phyloP scores from a whole-genome alignment of 1,140 invertebrate genomes.

The Dolichoris vasculosae region DNA sequence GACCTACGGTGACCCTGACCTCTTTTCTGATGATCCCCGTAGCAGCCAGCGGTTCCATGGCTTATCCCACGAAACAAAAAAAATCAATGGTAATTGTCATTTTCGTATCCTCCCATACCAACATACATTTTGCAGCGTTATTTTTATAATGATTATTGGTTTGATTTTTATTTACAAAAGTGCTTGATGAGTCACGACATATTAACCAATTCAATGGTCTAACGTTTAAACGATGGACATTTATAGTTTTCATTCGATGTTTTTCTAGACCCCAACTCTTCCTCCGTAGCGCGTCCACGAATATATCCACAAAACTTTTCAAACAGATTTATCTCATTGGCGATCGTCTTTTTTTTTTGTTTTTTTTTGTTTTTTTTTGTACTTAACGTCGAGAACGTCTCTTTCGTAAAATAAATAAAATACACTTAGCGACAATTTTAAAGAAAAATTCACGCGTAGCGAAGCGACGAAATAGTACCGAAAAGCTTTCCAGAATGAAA shows the following conservation, averaged over 20 bases:
- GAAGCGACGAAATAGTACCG: too few species aligned
- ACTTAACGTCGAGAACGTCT: too few species aligned
- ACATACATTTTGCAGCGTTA: neutral
- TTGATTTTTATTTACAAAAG: neutral
- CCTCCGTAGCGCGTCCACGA: neutral
- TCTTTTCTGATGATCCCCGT: slow-evolving; percentile 73
- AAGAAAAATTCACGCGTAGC: too few species aligned
- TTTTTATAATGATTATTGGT: neutral
- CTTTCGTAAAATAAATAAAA: too few species aligned
- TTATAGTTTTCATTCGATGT: neutral
- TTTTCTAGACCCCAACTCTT: slow-evolving; percentile 24
- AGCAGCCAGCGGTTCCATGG: slow-evolving; percentile 72
- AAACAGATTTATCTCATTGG: too few species aligned
- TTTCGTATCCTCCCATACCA: neutral
- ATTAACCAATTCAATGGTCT: neutral
- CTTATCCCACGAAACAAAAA: slow-evolving; percentile 68
- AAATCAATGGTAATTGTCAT: slow-evolving; percentile 63
- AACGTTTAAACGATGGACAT: neutral
- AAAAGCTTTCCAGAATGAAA: slow-evolving; percentile 59
- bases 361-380: slow-evolving; percentile 35
- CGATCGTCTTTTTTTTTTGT: neutral
- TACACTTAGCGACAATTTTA: too few species aligned
- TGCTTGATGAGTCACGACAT: neutral
- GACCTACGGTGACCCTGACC: slow-evolving; percentile 66
- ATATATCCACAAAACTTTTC: neutral